phyloP scores from a whole-genome alignment of 2,797 vertebrate genomes.

The Leptatherina wallacei region DNA sequence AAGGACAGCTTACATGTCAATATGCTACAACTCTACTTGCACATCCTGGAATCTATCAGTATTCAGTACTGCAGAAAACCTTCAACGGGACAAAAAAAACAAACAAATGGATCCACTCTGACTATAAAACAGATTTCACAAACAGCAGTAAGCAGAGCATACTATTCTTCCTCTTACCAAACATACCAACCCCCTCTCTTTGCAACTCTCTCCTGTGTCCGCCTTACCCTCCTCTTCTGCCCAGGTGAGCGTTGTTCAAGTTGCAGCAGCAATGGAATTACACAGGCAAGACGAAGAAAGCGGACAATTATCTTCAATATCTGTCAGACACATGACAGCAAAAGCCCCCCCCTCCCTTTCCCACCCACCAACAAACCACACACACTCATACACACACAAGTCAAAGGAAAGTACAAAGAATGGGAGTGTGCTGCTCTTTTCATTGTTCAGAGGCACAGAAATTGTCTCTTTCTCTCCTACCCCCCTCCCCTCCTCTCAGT shows the following conservation, averaged over 20 bases:
- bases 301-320: constrained; percentile 88
- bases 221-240: constrained; percentile 66
- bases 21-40: constrained; percentile 15
- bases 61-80: constrained; percentile 22
- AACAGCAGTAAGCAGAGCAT: constrained; percentile 50
- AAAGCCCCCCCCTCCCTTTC: constrained; percentile 36
- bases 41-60: constrained; percentile 24
- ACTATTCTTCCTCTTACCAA: constrained; percentile 56
- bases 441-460: constrained; percentile 82
- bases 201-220: constrained; percentile 53
- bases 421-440: constrained; percentile 80
- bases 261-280: constrained; percentile 79
- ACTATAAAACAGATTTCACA: constrained; percentile 56
- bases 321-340: constrained; percentile 87
- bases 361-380: constrained; percentile 59
- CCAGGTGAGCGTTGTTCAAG: constrained; percentile 82
- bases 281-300: constrained; percentile 84
- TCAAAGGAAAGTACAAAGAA: constrained; percentile 82
- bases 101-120: constrained; percentile 42
- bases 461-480: constrained; percentile 64
- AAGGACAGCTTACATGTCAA: constrained; percentile 24
- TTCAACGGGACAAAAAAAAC: constrained; percentile 38
- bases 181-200: constrained; percentile 52
- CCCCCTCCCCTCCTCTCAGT: constrained; percentile 51
- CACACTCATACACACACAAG: constrained; percentile 47